These are phyloP conservation scores for Rattus norvegicus DNA, from an alignment of 2,113 vertebrate genomes.

Conservation along the genomic window GRCr8 NC_086037.1:30653001-30653500, in stretches of 20 bases:
- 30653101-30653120: not conserved
- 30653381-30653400: not conserved
- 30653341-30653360: not conserved
- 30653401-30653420: not conserved
- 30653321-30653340: not conserved
- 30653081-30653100: not conserved
- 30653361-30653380: not conserved
- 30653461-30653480: no score
- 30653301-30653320: not conserved
- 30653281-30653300: not conserved
- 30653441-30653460: not conserved
- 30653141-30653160: not conserved
- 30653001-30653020: not conserved
- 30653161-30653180: not conserved
- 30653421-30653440: not conserved
- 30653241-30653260: not conserved
- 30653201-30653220: not conserved
- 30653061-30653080: no score
- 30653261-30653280: not conserved
- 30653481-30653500: not conserved
- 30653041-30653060: not conserved
- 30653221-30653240: not conserved
- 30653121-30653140: constrained; percentile 1
- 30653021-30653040: not conserved
- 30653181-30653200: not conserved